Percentiles rank a stretch among this genome's conserved stretches.
Conservation (phyloP, 2,888 invertebrate genomes). For the Margaritifera margaritifera region DNA sequence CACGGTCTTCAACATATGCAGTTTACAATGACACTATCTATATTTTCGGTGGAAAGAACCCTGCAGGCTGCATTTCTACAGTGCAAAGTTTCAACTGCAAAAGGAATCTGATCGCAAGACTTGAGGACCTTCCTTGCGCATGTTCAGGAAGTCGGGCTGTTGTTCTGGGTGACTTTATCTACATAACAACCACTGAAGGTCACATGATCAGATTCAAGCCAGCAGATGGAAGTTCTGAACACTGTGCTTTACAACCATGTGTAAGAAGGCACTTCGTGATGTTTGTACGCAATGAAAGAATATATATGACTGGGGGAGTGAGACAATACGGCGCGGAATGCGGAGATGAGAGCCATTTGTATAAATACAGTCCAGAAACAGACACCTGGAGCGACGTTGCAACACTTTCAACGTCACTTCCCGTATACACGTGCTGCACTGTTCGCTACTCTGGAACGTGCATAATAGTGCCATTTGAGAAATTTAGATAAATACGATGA, state of each 20-base stretch:
- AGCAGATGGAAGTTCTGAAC: conserved; percentile 10
- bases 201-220: conserved; percentile 37
- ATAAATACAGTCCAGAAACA: conserved; percentile 31
- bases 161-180: conserved; percentile 22
- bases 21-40: conserved; percentile 22
- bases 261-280: conserved; percentile 26
- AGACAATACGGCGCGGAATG: conserved; percentile 5
- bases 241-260: conserved; percentile 30
- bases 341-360: conserved; percentile 2
- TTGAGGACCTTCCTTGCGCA: conserved; percentile 26
- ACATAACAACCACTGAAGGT: conserved; percentile 35
- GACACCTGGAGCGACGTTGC: conserved; percentile 28
- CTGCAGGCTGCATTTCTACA: conserved; percentile 23
- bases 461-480: conserved; percentile 28
- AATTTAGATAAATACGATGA: too few species aligned
- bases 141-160: conserved; percentile 27
- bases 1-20: conserved; percentile 15
- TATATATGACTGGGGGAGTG: conserved; percentile 36
- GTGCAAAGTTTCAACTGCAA: conserved; percentile 23
- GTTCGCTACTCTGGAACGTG: conserved; percentile 32
- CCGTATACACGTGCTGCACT: conserved; percentile 27
- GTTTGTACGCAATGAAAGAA: conserved; percentile 31
- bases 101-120: conserved; percentile 10
- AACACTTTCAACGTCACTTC: conserved; percentile 19
- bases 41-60: conserved; percentile 33